Conservation (phyloP, 2,797 vertebrate species). For the Poeciliopsis paucimaculata region DNA sequence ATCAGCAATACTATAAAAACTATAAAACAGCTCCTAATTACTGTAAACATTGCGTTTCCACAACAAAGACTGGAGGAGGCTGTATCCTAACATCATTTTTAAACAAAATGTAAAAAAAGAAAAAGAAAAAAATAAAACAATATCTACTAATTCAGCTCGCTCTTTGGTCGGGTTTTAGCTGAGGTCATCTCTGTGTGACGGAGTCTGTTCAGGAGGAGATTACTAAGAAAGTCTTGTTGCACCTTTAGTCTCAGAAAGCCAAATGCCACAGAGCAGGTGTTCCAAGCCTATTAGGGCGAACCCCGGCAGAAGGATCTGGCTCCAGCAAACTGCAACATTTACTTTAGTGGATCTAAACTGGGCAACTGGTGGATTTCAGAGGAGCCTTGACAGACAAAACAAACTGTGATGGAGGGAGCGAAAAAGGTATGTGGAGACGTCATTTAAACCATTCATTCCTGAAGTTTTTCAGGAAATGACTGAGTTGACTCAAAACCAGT, state of each 20-base stretch:
- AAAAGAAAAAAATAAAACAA: background rate
- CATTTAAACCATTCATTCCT: background rate
- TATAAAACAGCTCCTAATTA: background rate
- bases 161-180: background rate
- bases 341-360: conserved; percentile 28
- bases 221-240: conserved; percentile 62
- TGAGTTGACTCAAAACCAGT: background rate
- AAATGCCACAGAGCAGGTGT: conserved; percentile 70
- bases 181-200: conserved; percentile 26
- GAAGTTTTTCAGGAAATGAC: background rate
- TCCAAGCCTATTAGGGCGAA: conserved; percentile 56
- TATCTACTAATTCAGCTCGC: background rate
- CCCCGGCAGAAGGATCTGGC: conserved; percentile 28
- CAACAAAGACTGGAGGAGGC: background rate
- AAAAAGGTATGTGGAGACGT: conserved; percentile 65
- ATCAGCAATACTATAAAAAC: background rate
- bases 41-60: background rate
- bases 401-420: conserved; percentile 61
- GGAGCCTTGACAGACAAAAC: conserved; percentile 21
- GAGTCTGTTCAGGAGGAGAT: conserved; percentile 57
- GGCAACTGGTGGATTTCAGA: conserved; percentile 18
- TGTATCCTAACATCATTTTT: background rate
- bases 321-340: conserved; percentile 24
- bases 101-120: background rate
- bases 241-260: conserved; percentile 55